Conservation (phyloP, 2,797 vertebrate species). For the Pterois miles region DNA sequence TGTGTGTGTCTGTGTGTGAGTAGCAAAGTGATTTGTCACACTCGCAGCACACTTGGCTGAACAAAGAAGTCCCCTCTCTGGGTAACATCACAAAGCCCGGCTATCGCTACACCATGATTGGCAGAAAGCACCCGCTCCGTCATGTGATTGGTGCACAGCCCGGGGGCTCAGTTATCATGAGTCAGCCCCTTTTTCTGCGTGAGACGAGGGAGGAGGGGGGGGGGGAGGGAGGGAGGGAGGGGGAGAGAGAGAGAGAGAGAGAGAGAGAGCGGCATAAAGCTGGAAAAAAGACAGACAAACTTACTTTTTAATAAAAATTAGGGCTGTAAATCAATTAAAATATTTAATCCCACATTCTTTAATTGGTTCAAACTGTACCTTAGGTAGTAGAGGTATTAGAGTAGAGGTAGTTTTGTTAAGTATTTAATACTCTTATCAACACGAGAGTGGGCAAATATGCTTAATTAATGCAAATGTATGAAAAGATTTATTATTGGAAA, state of each 20-base stretch:
- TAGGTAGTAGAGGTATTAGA: no score
- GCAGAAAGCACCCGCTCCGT: constrained; percentile 28
- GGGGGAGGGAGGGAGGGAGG: not conserved
- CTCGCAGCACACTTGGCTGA: constrained; percentile 67
- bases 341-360: no score
- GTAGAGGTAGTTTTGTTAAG: no score
- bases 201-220: not conserved
- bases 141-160: constrained; percentile 70
- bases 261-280: not conserved
- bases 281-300: not conserved
- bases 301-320: not conserved
- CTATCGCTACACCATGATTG: constrained; percentile 43
- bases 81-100: constrained; percentile 36
- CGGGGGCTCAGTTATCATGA: constrained; percentile 61
- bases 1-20: constrained; percentile 28
- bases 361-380: no score
- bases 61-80: constrained; percentile 68
- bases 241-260: not conserved
- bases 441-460: no score
- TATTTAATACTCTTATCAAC: no score
- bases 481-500: no score
- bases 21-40: constrained; percentile 70
- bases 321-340: no score
- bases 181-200: constrained; percentile 64
- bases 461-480: no score